A percentile compares a stretch with the other conserved stretches of the same genome.
These are phyloP conservation scores for Temnothorax unifasciatus DNA, from an alignment of 2,888 invertebrate genomes.

Conservation along the genomic window DNA sequence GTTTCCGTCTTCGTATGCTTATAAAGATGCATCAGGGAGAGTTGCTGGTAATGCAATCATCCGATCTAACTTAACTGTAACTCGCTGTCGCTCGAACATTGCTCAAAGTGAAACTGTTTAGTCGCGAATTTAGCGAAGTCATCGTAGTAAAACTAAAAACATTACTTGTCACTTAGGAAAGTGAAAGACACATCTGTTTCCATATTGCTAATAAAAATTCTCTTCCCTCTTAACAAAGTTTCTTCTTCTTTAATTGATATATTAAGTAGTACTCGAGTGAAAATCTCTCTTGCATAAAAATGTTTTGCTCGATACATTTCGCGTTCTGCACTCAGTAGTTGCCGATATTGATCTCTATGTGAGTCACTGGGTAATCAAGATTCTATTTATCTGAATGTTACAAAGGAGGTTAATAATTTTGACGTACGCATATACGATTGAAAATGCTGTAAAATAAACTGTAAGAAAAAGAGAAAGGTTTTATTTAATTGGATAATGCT, in stretches of 20 bases:
- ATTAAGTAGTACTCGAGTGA: not conserved
- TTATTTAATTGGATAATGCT: not conserved
- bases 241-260: not conserved
- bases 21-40: not conserved
- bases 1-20: not conserved
- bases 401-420: conserved; percentile 12
- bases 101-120: not conserved
- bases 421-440: not conserved
- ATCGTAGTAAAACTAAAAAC: not conserved
- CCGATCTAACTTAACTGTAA: not conserved
- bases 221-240: not conserved
- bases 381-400: not conserved
- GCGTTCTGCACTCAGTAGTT: not conserved
- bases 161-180: not conserved
- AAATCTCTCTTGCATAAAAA: not conserved
- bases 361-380: not conserved
- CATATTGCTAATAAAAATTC: not conserved
- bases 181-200: conserved; percentile 6
- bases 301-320: conserved; percentile 10
- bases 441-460: not conserved
- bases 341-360: not conserved
- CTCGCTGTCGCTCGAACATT: not conserved
- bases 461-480: not conserved
- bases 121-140: not conserved
- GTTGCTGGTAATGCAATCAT: conserved; percentile 2